phyloP scores from a whole-genome alignment of 1,140 invertebrate species.

The Platyura marginata region DNA sequence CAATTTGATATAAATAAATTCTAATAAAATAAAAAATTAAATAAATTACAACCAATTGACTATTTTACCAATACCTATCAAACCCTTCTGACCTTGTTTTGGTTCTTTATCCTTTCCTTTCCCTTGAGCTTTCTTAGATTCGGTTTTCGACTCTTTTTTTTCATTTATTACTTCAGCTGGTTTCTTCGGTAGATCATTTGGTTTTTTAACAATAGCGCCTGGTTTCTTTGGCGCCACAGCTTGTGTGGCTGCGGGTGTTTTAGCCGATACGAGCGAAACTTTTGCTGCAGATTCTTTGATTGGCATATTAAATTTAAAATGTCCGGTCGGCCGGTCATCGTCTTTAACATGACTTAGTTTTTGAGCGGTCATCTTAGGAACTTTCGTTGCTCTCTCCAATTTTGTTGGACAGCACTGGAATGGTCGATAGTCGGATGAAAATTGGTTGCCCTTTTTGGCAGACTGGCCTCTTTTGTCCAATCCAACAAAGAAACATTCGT shows the following conservation, averaged over 20 bases:
- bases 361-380: constrained; percentile 25
- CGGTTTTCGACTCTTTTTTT: constrained; percentile 1
- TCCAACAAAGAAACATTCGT: constrained; percentile 89
- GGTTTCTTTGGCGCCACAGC: background rate
- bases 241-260: background rate
- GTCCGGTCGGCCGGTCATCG: constrained; percentile 7
- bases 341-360: constrained; percentile 17
- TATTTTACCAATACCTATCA: constrained; percentile 63
- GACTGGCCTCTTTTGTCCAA: constrained; percentile 38
- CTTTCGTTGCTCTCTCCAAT: constrained; percentile 33
- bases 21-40: background rate
- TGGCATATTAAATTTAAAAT: background rate
- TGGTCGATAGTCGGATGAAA: constrained; percentile 61
- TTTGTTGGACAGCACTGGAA: constrained; percentile 80
- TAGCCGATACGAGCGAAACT: constrained; percentile 6
- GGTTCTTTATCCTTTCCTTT: constrained; percentile 10
- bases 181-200: background rate
- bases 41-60: constrained; percentile 24
- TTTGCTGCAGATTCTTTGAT: constrained; percentile 2
- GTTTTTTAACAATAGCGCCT: background rate
- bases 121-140: constrained; percentile 3
- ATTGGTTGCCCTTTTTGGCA: constrained; percentile 44
- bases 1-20: background rate
- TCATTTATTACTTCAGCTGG: background rate
- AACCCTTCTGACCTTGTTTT: constrained; percentile 43